These are phyloP conservation scores for Lutraria rhynchaena DNA, from an alignment of 1,140 invertebrate species.

Conservation along the genomic window DNA sequence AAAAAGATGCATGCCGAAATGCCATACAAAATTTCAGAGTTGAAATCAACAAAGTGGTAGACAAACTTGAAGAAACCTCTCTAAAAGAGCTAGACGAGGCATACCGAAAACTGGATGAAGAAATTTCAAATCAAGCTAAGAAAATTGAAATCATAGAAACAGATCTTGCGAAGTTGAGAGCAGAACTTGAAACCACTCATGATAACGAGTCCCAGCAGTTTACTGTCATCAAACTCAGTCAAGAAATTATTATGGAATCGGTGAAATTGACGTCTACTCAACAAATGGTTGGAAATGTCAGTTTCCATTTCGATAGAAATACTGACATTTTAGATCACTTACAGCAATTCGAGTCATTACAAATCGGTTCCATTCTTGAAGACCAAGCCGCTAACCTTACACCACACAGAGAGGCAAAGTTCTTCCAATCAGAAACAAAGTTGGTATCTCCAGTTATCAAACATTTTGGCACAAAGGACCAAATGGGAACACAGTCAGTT, in stretches of 20 bases:
- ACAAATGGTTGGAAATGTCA: not conserved
- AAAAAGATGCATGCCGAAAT: not conserved
- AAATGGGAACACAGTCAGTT: too few relatives aligned
- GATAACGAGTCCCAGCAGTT: not conserved
- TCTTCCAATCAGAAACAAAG: too few relatives aligned
- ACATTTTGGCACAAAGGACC: too few relatives aligned
- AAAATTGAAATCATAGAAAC: not conserved
- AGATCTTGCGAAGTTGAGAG: not conserved
- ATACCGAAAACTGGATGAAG: not conserved
- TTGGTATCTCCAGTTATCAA: too few relatives aligned
- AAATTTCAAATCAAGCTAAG: not conserved
- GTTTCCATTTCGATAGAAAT: not conserved
- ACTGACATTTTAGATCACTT: not conserved
- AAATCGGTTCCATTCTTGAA: too few relatives aligned
- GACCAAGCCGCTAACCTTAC: too few relatives aligned
- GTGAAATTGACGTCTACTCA: not conserved
- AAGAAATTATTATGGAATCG: not conserved
- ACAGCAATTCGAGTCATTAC: too few relatives aligned
- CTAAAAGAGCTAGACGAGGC: not conserved
- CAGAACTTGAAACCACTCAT: not conserved
- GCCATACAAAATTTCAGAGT: not conserved
- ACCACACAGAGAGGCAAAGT: too few relatives aligned
- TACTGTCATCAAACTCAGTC: not conserved
- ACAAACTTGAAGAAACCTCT: not conserved
- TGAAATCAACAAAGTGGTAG: not conserved